Base-by-base conservation (phyloP, 2,113 vertebrate species). In the Spilogale gracilis region DNA sequence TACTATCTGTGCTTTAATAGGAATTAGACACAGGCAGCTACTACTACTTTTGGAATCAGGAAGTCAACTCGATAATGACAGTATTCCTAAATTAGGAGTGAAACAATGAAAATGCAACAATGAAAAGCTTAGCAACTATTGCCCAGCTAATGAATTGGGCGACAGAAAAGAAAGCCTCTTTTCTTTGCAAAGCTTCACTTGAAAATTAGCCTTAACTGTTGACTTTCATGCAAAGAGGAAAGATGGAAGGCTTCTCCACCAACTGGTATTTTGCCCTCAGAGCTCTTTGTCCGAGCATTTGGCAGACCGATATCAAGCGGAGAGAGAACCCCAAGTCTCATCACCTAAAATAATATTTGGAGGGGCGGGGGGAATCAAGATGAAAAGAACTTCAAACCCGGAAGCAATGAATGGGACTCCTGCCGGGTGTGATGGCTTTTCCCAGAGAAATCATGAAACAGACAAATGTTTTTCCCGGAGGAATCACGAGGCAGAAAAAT, bases 201-300 rank as follows among this genome's bases (percentile, higher is more conserved):
- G 94, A 94, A 96, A 95, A 97, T 90, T 27, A 95, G 90, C 91
- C 9, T 0, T 67, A 81, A 92, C 96, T 82, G 82, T 93, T 91
- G 85, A 80, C 50, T 61, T 65, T 21, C 61, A 54, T 76, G 89
- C 86, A 20, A n/a, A 74, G 30, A 25, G 3, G 45, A 67, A 56
- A 93, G 73, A 30, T 6, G 50, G 69, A 60, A 71, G 25, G 32
- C 79, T 50, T 4, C 25, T 48, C 20, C 0, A 27, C 61, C 73
- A 11, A 38, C 89, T 14, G 67, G 2, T 2, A 23, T 45, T 83
- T 50, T 63, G 56, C 38, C 60, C 21, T 60, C 21, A 4, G 54
- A 25, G 38, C 54, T 54, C 38, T n/a, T 7, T 1, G 82, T 52
- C 45, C 0, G 9, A 74, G 65, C 58, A 50, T 38, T 80, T 38